Percentiles rank a stretch among this genome's conserved stretches.
phyloP scores from a whole-genome alignment of 2,888 invertebrate species.

The Petrophora chlorosata region DNA sequence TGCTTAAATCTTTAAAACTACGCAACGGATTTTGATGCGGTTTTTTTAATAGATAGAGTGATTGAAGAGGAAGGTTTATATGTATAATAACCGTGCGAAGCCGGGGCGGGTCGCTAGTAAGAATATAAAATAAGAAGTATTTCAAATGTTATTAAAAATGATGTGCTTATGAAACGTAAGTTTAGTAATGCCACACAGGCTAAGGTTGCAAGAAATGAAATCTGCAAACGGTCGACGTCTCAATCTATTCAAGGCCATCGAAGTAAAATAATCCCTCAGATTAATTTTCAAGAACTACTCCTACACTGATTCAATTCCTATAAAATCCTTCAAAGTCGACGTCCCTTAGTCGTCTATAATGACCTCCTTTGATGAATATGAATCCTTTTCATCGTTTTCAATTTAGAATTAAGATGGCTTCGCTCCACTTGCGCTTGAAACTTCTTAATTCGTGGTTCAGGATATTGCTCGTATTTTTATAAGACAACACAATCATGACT shows the following conservation, averaged over 20 bases:
- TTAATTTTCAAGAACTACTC: slow-evolving; percentile 65
- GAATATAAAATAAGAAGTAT: too few relatives aligned
- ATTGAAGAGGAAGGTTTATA: too few relatives aligned
- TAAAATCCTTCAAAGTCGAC: slow-evolving; percentile 66
- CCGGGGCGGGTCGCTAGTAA: too few relatives aligned
- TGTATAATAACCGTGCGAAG: too few relatives aligned
- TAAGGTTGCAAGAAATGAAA: slow-evolving; percentile 5
- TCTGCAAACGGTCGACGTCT: slow-evolving; percentile 12
- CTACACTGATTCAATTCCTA: slow-evolving; percentile 64
- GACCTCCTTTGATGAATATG: slow-evolving; percentile 66
- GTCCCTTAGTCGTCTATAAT: slow-evolving; percentile 56
- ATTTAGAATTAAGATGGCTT: slow-evolving; percentile 39
- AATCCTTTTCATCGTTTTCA: slow-evolving; percentile 68
- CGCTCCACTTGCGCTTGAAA: slow-evolving; percentile 46
- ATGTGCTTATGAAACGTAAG: too few relatives aligned
- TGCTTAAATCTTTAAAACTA: too few relatives aligned
- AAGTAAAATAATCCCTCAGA: slow-evolving; percentile 72
- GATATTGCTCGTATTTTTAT: slow-evolving; percentile 82
- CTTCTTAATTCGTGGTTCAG: slow-evolving; percentile 51
- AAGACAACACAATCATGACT: slow-evolving; percentile 78
- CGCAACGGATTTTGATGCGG: too few relatives aligned
- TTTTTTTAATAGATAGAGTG: too few relatives aligned
- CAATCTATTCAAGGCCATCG: slow-evolving; percentile 39
- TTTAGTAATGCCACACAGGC: too few relatives aligned
- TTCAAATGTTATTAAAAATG: too few relatives aligned